Evolutionary conservation across 1,140 invertebrate genomes (phyloP).

Genomic region (Meloidogyne chitwoodi): DNA sequence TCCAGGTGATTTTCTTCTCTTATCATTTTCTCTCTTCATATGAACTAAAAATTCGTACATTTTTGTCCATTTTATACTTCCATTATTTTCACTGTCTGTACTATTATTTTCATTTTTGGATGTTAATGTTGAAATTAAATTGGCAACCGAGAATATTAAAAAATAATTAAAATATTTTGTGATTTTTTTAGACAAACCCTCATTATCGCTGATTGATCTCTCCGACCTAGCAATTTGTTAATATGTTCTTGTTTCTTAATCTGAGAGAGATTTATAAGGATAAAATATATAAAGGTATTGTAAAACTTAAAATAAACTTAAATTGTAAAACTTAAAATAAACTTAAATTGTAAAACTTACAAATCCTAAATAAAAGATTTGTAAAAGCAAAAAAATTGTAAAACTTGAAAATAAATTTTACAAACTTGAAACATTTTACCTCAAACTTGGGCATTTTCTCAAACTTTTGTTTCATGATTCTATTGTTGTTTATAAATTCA

Average conservation of each 20-base stretch:
- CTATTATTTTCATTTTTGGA: neutral
- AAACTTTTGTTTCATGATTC: neutral
- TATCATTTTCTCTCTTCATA: constrained; percentile 47
- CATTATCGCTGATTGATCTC: constrained; percentile 19
- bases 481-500: neutral
- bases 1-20: constrained; percentile 39
- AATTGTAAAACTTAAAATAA: no score
- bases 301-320: neutral
- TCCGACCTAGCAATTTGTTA: constrained; percentile 6
- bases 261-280: neutral
- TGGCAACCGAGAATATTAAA: constrained; percentile 34
- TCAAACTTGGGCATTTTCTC: neutral
- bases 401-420: neutral
- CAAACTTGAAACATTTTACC: neutral
- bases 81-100: neutral
- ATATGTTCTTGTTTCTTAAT: constrained; percentile 18
- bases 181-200: constrained; percentile 13
- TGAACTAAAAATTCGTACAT: constrained; percentile 45
- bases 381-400: neutral
- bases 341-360: no score
- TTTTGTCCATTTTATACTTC: constrained; percentile 36
- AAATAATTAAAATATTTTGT: neutral
- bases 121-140: constrained; percentile 43
- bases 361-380: no score
- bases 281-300: neutral